Evolutionary conservation across 2,113 vertebrate species (phyloP).

Genomic region (Rhinolophus ferrumequinum): DNA sequence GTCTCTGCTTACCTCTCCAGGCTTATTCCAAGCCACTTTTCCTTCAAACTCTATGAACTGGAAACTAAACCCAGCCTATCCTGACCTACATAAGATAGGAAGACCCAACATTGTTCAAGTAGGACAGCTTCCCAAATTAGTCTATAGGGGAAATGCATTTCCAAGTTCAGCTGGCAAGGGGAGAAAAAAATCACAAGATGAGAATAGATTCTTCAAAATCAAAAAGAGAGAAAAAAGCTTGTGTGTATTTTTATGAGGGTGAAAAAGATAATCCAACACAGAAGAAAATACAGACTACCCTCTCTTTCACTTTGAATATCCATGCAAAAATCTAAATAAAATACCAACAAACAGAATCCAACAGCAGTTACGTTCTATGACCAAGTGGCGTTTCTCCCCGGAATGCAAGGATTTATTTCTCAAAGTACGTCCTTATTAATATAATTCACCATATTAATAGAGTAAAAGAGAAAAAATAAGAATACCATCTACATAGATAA

Average conservation of each 20-base stretch:
- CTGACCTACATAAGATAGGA: neutral
- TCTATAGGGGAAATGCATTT: neutral
- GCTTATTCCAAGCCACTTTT: neutral
- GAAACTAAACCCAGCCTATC: neutral
- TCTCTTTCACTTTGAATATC: neutral
- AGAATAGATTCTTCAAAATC: neutral
- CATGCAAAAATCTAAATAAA: constrained; percentile 24
- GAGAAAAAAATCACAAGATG: neutral
- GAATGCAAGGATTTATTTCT: neutral
- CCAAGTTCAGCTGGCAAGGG: neutral
- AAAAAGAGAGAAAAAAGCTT: neutral
- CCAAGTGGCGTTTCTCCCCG: neutral
- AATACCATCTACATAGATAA: neutral
- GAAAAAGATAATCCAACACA: neutral
- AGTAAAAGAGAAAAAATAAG: neutral
- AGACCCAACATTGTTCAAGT: neutral
- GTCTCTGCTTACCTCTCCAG: neutral
- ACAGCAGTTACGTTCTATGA: neutral
- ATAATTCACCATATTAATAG: neutral
- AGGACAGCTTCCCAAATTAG: neutral
- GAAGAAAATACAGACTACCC: neutral
- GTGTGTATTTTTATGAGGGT: neutral
- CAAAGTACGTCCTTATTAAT: neutral
- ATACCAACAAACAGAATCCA: neutral
- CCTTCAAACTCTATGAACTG: neutral